A percentile compares a stretch with the other conserved stretches of the same genome.
phyloP scores from a whole-genome alignment of 30 jellyfish, hydroid and myxozoan genomes.

The Hydractinia echinata region DNA sequence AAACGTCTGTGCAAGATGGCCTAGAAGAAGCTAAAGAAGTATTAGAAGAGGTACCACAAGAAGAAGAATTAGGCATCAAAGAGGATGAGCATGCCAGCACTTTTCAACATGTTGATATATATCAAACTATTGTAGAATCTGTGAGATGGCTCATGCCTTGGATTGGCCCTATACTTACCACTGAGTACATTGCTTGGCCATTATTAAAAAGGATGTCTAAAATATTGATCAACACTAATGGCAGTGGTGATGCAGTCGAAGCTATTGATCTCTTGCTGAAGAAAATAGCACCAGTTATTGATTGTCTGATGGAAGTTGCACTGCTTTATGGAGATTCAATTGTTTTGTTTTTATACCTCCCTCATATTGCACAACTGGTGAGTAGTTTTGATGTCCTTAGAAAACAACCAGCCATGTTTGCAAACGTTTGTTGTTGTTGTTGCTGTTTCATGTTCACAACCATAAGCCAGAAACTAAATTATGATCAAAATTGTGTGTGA shows the following conservation, averaged over 20 bases:
- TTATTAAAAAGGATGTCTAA: constrained; percentile 16
- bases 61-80: background rate
- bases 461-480: too few species aligned
- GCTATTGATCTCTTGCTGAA: constrained; percentile 40
- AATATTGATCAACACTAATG: background rate
- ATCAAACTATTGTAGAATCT: constrained; percentile 32
- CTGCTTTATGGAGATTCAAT: constrained; percentile 64
- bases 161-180: constrained; percentile 83
- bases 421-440: too few species aligned
- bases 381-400: constrained; percentile 12
- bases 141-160: constrained; percentile 80
- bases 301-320: constrained; percentile 72
- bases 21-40: constrained; percentile 17
- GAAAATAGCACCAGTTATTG: constrained; percentile 67
- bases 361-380: constrained; percentile 54
- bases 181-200: constrained; percentile 49
- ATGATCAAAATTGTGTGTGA: too few species aligned
- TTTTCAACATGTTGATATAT: background rate
- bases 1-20: background rate
- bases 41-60: background rate
- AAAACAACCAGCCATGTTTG: too few species aligned
- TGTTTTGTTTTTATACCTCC: constrained; percentile 53
- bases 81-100: background rate
- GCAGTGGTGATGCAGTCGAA: background rate
- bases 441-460: too few species aligned